Evolutionary conservation across 2,797 vertebrate genomes (phyloP), one percentile per base, ranked within the genome.

Genomic region (Otolemur crassicaudatus): DNA sequence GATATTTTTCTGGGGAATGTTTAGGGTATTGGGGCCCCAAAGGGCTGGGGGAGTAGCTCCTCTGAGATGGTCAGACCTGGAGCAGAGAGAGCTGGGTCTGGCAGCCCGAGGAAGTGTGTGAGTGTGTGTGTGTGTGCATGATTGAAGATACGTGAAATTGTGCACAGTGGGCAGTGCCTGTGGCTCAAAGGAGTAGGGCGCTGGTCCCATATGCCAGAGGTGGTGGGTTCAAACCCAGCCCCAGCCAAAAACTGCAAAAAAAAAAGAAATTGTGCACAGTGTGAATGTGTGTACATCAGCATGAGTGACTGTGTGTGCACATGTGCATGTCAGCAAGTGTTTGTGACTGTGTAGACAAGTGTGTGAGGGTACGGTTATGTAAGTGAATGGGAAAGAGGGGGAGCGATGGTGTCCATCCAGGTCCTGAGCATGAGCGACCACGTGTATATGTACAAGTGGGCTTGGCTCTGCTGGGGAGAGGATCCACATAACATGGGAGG

Each of bases 361-460:
- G 9, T 72, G 70, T 13, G 23, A 13, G 31, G 69, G 12, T 40
- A 29, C 60, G 84, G 29, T 22, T 60, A 13, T 11, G 29, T 56
- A 72, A 46, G 31, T 17, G 16, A 75, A 7, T 14, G 34, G 31
- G 84, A 20, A 16, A 29, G 63, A 73, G 22, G 3, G 65, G 65
- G 12, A 37, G 49, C 4, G 20, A 20, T 2, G 3, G 11, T 13
- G 69, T 82, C 29, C 1, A 16, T 0, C 13, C 19, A 69, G 10
- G 34, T 19, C 46, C 82, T 34, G 46, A 29, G 37, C 12, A 7
- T 29, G 19, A 19, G 8, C 19, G 70, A 20, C 17, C 25, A 20
- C 0, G 25, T 40, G 3, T 16, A 25, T 7, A 0, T 14, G 25
- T 5, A 1, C 12, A 22, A 22, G 22, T 0, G 17, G 34, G 27